These are phyloP conservation scores for Euclidia mi DNA, from an alignment of 2,888 invertebrate genomes.

Conservation along the genomic window DNA sequence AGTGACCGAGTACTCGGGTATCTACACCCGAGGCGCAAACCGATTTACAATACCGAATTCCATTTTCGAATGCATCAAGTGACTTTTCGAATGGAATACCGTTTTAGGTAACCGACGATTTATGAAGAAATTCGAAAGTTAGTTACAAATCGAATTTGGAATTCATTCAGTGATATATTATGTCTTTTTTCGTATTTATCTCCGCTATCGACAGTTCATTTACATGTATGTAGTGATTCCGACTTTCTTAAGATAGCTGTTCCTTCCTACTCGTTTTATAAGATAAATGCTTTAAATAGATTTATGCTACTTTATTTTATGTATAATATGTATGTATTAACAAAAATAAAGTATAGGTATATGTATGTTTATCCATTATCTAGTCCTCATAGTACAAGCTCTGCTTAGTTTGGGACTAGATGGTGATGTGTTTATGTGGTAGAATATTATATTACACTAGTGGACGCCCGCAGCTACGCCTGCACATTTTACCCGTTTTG, in stretches of 20 bases:
- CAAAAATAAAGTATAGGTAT: no score
- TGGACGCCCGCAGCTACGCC: no score
- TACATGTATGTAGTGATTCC: neutral
- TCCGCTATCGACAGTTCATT: constrained; percentile 6
- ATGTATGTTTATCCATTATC: no score
- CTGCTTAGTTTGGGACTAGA: no score
- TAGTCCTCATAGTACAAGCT: no score
- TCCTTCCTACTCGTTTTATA: neutral
- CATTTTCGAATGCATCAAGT: constrained; percentile 57
- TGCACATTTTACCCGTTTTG: no score
- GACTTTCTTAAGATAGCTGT: neutral
- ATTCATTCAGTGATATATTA: constrained; percentile 37
- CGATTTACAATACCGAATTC: constrained; percentile 57
- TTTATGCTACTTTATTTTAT: no score
- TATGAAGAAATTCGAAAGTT: constrained; percentile 44
- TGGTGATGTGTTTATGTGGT: no score
- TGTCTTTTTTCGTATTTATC: constrained; percentile 6
- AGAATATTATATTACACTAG: no score
- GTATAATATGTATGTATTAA: no score
- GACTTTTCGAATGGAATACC: constrained; percentile 51
- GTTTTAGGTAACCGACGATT: constrained; percentile 59
- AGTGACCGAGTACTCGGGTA: constrained; percentile 28
- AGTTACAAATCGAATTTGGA: constrained; percentile 48
- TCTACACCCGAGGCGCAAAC: constrained; percentile 44
- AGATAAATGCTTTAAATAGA: neutral